Evolutionary conservation across 2,797 vertebrate genomes (phyloP), one percentile per base, ranked within the genome.

Genomic region (Megalops cyprinoides): DNA sequence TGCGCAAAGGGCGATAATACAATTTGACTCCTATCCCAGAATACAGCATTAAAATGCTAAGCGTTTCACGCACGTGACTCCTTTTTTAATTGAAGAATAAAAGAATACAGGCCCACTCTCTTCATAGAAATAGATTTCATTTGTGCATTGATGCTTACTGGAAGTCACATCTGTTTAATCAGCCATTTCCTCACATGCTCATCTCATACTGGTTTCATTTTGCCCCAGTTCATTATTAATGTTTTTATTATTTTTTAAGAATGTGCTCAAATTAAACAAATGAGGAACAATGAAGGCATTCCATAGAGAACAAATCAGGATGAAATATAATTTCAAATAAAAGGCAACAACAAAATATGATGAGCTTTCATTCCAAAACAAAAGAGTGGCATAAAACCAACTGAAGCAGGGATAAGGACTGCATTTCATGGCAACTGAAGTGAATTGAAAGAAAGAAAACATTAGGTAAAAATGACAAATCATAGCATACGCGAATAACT

Each of bases 201-300:
- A 81, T 76, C 56, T 42, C 25, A 76, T 44, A 37, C 74, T 65
- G n/a, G n/a, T 81, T 49, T 81, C 65, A 51, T 62, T 76, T 76
- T 75, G 84, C 81, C 81, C 80, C 60, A 85, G 78, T 89, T 93
- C 89, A 93, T 92, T 91, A 93, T 91, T 91, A 90, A 34, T 87
- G 83, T 83, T 74, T 82, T 83, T 37, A 69, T 80, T 81, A 51
- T 76, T 81, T 39, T 67, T 53, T 81, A 34, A 79, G 85, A 65
- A 87, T 81, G 69, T 49, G 79, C 81, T 69, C 62, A 88, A 87
- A 67, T 69, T 81, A 86, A 89, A 71, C 49, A 88, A 86, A 89
- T 58, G 78, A 56, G 73, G 76, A 84, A 84, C 79, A 82, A 81
- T 84, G 81, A 81, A 81, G 79, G 78, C 86, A 89, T 86, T 90